phyloP scores from a whole-genome alignment of 2,888 invertebrate species.

The Carabus problematicus region DNA sequence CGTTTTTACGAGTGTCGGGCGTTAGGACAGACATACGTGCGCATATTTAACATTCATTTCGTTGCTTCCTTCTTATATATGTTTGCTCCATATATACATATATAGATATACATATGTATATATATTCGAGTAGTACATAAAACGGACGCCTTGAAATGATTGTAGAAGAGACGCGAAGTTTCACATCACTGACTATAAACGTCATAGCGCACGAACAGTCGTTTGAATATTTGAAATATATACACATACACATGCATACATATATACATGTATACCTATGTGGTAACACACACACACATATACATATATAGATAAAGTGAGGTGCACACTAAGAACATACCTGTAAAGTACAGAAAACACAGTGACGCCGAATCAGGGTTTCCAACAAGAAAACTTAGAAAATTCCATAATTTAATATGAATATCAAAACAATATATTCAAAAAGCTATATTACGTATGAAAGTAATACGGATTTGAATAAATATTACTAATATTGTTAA shows the following conservation, averaged over 20 bases:
- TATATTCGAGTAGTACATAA: conserved; percentile 11
- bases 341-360: too few relatives aligned
- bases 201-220: conserved; percentile 18
- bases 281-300: too few relatives aligned
- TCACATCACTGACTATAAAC: conserved; percentile 33
- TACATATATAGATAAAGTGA: too few relatives aligned
- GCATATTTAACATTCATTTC: conserved; percentile 34
- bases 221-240: conserved; percentile 37
- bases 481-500: too few relatives aligned
- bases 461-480: too few relatives aligned
- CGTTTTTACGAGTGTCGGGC: conserved; percentile 31
- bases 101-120: conserved; percentile 9
- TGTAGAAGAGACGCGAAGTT: conserved; percentile 30
- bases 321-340: too few relatives aligned
- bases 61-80: too few relatives aligned
- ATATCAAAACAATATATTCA: too few relatives aligned
- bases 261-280: background rate
- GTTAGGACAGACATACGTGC: conserved; percentile 25
- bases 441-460: too few relatives aligned
- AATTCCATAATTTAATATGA: too few relatives aligned
- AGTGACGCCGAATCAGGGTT: too few relatives aligned
- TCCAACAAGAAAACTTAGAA: too few relatives aligned
- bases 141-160: conserved; percentile 33
- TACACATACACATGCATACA: background rate
- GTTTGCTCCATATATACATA: background rate